phyloP scores from a whole-genome alignment of 2,888 invertebrate species.

The Coelogynopora nodosa region DNA sequence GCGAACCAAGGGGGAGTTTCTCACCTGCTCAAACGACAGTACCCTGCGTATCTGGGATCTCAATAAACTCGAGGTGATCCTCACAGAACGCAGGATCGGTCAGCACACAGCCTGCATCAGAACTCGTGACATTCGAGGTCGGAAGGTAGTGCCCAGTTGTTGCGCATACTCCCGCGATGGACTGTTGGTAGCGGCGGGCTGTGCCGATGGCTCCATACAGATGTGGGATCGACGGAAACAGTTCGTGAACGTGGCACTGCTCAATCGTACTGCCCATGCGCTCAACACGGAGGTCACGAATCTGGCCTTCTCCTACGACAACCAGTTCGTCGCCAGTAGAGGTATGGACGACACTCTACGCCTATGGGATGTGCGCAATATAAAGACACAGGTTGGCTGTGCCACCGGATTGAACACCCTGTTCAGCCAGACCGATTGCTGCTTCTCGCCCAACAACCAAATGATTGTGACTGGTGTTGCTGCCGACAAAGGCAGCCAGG shows the following conservation, averaged over 20 bases:
- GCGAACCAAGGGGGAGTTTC: conserved; percentile 68
- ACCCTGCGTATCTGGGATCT: conserved; percentile 87
- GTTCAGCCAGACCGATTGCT: conserved; percentile 64
- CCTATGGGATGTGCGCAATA: conserved; percentile 86
- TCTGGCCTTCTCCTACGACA: conserved; percentile 73
- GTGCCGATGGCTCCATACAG: conserved; percentile 89
- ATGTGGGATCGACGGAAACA: conserved; percentile 91
- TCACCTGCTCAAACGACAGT: conserved; percentile 84
- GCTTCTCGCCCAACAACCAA: conserved; percentile 86
- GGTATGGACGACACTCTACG: conserved; percentile 81
- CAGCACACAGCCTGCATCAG: conserved; percentile 80
- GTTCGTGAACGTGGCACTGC: conserved; percentile 72
- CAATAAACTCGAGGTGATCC: conserved; percentile 63
- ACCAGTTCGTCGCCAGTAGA: neutral
- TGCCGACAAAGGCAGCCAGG: conserved; percentile 65
- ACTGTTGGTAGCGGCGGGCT: conserved; percentile 80
- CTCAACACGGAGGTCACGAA: conserved; percentile 77
- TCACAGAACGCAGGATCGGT: conserved; percentile 58
- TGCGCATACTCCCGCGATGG: conserved; percentile 81
- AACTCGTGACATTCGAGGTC: conserved; percentile 69
- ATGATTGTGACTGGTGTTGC: conserved; percentile 84
- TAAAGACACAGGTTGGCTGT: conserved; percentile 69
- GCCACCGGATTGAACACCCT: neutral
- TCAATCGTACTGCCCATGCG: conserved; percentile 69
- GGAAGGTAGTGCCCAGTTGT: conserved; percentile 78